A percentile compares a stretch with the other conserved stretches of the same genome.
Evolutionary conservation across 1,140 invertebrate genomes (phyloP).

Genomic region (Brachionus paranguensis): DNA sequence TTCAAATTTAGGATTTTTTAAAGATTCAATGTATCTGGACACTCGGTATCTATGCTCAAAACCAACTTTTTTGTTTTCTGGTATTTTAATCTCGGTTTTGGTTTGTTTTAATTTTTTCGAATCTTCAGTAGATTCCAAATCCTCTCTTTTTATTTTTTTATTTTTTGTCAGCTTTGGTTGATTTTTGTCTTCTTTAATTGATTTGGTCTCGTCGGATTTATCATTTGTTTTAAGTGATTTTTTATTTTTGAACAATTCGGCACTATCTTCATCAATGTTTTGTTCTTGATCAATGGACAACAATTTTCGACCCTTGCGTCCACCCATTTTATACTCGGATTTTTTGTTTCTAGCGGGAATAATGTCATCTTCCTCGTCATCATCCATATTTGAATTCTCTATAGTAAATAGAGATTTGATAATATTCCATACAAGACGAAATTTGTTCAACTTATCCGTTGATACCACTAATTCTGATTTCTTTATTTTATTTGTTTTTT

Average conservation of each 20-base stretch:
- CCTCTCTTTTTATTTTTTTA: slow-evolving; percentile 12
- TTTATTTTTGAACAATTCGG: neutral
- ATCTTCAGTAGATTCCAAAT: neutral
- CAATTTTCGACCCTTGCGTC: slow-evolving; percentile 44
- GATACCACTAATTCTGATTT: slow-evolving; percentile 15
- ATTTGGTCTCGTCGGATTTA: neutral
- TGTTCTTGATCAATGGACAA: slow-evolving; percentile 48
- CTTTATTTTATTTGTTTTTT: neutral
- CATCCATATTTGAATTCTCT: neutral
- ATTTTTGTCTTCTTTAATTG: neutral
- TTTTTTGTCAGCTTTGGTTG: neutral
- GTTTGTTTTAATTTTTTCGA: neutral
- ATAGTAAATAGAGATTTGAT: slow-evolving; percentile 18
- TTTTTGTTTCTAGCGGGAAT: neutral
- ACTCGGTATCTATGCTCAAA: slow-evolving; percentile 19
- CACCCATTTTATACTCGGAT: slow-evolving; percentile 43
- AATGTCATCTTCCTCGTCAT: slow-evolving; percentile 8
- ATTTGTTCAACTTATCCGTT: slow-evolving; percentile 13
- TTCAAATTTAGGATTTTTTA: neutral
- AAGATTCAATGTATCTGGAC: neutral
- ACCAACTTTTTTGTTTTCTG: neutral
- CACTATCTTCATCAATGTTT: slow-evolving; percentile 37
- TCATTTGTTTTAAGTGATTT: neutral
- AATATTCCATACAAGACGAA: neutral
- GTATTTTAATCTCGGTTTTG: neutral